A percentile compares a stretch with the other conserved stretches of the same genome.
These are phyloP conservation scores for Muscicapa striata DNA, from an alignment of 2,797 vertebrate genomes.

Conservation along the genomic window DNA sequence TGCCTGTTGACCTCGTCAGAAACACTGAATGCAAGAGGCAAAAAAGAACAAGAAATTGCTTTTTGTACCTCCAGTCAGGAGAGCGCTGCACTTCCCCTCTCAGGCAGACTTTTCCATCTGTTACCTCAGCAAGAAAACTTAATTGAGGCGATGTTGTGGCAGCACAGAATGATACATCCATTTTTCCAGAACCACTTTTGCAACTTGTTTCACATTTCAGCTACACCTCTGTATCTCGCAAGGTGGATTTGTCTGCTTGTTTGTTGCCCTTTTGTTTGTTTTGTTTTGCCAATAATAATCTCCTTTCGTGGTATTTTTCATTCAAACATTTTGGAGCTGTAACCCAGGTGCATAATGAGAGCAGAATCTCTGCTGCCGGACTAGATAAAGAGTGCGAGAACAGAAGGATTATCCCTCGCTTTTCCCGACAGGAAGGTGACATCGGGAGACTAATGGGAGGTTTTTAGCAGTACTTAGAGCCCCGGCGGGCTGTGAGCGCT, in stretches of 20 bases:
- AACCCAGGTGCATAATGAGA: not conserved
- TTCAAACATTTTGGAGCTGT: not conserved
- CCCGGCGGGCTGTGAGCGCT: not conserved
- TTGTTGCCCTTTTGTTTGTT: not conserved
- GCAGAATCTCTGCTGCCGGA: not conserved
- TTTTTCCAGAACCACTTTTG: not conserved
- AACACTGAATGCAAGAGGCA: not conserved
- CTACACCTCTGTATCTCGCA: fast-evolving
- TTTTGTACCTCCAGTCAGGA: not conserved
- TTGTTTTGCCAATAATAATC: not conserved
- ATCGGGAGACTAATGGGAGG: not conserved
- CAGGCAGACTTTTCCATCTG: constrained; percentile 3
- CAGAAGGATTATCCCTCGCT: not conserved
- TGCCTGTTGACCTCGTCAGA: constrained; percentile 16
- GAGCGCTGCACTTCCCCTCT: not conserved
- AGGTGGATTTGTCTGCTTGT: not conserved
- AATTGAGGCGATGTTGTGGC: not conserved
- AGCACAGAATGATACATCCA: not conserved
- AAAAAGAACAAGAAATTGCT: constrained; percentile 40
- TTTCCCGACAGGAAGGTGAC: not conserved
- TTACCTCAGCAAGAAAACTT: not conserved
- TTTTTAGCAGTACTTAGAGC: not conserved
- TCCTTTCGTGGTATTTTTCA: not conserved
- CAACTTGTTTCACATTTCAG: not conserved
- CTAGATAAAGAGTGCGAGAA: not conserved